Conservation (phyloP, 37 sponge, comb jelly and placozoan genomes). For the Halisarca cf. caerulea region DNA sequence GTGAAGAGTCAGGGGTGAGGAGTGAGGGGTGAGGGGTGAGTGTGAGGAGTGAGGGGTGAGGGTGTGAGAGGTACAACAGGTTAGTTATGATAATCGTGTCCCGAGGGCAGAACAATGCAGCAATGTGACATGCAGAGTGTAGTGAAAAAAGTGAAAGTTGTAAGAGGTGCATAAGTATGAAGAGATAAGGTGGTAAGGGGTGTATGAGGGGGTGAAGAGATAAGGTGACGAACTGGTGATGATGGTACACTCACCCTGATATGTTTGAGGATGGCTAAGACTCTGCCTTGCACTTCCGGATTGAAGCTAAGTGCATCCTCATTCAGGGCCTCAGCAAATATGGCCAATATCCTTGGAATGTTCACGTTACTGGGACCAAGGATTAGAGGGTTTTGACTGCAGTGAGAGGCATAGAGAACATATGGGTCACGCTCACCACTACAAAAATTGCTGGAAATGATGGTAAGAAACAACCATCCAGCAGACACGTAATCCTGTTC, state of each 20-base stretch:
- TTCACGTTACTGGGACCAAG: conserved; percentile 80
- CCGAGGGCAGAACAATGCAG: too few relatives aligned
- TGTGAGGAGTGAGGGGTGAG: not conserved
- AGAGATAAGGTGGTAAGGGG: not conserved
- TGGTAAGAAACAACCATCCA: too few relatives aligned
- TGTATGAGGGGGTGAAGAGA: not conserved
- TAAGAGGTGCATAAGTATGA: not conserved
- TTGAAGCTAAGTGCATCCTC: conserved; percentile 56
- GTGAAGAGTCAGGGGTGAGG: not conserved
- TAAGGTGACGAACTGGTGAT: not conserved
- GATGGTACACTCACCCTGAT: conserved; percentile 63
- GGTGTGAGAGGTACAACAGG: not conserved
- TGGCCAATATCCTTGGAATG: conserved; percentile 76
- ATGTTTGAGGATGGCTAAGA: conserved; percentile 84
- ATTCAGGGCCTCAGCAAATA: conserved; percentile 75
- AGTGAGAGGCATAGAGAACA: too few relatives aligned
- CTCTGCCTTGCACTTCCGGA: conserved; percentile 51
- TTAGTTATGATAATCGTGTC: not conserved
- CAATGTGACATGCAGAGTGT: too few relatives aligned
- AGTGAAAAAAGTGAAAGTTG: not conserved
- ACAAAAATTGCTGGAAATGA: too few relatives aligned
- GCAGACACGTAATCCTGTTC: too few relatives aligned
- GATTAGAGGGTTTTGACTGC: conserved; percentile 74
- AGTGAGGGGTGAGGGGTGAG: not conserved
- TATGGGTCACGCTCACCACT: too few relatives aligned